Evolutionary conservation across 2,797 vertebrate species (phyloP), one percentile per base, ranked within the genome.

Genomic region (Acanthis flammea): DNA sequence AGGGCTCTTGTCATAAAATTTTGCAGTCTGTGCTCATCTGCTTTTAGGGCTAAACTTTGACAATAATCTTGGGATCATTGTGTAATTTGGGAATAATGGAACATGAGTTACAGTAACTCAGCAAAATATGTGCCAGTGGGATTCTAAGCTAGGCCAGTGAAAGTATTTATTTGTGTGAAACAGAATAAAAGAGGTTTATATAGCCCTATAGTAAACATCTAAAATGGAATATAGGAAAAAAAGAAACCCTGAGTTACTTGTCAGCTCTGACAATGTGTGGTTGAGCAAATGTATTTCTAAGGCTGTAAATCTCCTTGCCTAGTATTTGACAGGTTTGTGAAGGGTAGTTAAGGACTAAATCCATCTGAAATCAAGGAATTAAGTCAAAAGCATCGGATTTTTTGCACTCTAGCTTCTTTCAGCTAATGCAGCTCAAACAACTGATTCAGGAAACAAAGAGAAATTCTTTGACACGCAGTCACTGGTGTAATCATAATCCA

Each of bases 131-230:
- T 61, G 18, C 25, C 63, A 79, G 68, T 7, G 65, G 19, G 6
- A 81, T 62, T 96, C 51, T 92, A 68, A 90, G 25, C 7, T 86
- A 61, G 15, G 17, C 45, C 75, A 75, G 70, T 10, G 48, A 79
- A 92, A 68, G 27, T 58, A 58, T 79, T 88, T 89, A 42, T 72
- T 92, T 74, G n/a, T 77, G 84, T 80, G 70, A 95, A 96, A 92
- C 16, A 79, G 17, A 67, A 79, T 95, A 90, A 92, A 61, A 55
- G 13, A 19, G 31, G 12, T 68, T 88, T 87, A 37, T 86, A 72
- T 73, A 62, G 94, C 65, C 23, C 35, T 85, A 51, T 19, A 83
- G 44, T 44, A 95, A 96, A 84, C 4, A 80, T 28, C 44, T 21
- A 63, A 77, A 86, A 80, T 68, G 44, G 61, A 89, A 84, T 70